Evolutionary conservation across 2,888 invertebrate species (phyloP).

Genomic region (Neoaliturus tenellus): DNA sequence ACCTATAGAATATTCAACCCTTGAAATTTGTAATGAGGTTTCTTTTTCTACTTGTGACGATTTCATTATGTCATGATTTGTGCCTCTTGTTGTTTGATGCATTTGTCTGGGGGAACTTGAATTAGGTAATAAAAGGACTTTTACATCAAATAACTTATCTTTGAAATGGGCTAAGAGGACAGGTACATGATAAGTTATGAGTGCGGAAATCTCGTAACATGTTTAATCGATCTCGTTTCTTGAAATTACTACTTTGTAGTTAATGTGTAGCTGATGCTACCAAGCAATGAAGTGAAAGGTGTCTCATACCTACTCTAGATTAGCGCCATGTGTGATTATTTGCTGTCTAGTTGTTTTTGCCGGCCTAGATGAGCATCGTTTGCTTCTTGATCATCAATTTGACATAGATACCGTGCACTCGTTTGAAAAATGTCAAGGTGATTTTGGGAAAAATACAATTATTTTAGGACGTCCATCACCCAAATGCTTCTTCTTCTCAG

Average conservation of each 20-base stretch:
- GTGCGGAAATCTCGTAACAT: too few relatives aligned
- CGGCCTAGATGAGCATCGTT: background rate
- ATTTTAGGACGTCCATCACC: background rate
- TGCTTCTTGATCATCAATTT: background rate
- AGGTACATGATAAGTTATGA: too few relatives aligned
- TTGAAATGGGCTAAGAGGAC: too few relatives aligned
- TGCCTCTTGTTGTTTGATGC: too few relatives aligned
- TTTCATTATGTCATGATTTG: background rate
- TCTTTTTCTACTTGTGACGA: background rate
- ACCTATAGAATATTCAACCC: slow-evolving; percentile 10
- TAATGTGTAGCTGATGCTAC: background rate
- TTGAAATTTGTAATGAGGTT: background rate
- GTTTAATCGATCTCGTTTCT: too few relatives aligned
- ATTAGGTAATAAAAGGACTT: too few relatives aligned
- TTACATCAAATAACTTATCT: too few relatives aligned
- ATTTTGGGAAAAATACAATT: background rate
- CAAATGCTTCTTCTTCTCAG: background rate
- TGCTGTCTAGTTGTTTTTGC: background rate
- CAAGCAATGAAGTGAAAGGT: slow-evolving; percentile 11
- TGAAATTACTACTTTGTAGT: too few relatives aligned
- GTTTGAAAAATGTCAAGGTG: background rate
- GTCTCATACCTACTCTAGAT: background rate
- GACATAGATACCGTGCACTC: background rate
- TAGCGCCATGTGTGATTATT: background rate
- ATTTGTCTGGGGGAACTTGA: too few relatives aligned